Evolutionary conservation across 2,797 vertebrate genomes (phyloP).

Genomic region (Gorsachius magnificus): DNA sequence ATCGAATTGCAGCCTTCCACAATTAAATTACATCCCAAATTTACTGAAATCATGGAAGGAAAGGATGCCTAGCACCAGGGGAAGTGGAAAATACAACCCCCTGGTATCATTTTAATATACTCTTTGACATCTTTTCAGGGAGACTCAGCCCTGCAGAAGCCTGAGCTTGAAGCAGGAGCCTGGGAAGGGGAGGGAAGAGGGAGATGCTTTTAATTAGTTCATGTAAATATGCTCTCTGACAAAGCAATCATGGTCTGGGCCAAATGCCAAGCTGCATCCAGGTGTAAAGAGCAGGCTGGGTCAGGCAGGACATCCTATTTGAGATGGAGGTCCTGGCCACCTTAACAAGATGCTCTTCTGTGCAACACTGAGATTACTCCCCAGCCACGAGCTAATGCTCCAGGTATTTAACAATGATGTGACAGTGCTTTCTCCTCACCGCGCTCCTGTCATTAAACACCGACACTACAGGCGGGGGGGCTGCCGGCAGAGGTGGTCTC

Average conservation of each 20-base stretch:
- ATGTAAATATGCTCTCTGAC: neutral
- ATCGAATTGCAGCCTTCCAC: constrained; percentile 47
- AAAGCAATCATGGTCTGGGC: neutral
- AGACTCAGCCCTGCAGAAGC: neutral
- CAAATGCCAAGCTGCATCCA: neutral
- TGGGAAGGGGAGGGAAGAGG: neutral
- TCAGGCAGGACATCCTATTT: neutral
- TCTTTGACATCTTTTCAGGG: neutral
- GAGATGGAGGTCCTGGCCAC: neutral
- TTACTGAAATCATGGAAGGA: neutral
- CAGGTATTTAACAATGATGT: neutral
- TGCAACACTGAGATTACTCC: neutral
- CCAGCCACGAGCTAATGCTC: neutral
- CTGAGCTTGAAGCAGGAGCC: neutral
- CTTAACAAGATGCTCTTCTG: neutral
- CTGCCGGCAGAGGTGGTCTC: neutral
- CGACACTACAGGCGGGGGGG: neutral
- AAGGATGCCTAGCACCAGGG: neutral
- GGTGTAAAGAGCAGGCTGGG: neutral
- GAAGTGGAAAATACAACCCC: neutral
- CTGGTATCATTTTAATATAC: neutral
- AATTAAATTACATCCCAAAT: constrained; percentile 46
- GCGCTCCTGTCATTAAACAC: neutral
- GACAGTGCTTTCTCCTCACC: neutral
- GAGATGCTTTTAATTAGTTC: neutral